These are phyloP conservation scores for Atrichornis clamosus DNA, from an alignment of 2,113 vertebrate genomes.

Conservation along the genomic window DNA sequence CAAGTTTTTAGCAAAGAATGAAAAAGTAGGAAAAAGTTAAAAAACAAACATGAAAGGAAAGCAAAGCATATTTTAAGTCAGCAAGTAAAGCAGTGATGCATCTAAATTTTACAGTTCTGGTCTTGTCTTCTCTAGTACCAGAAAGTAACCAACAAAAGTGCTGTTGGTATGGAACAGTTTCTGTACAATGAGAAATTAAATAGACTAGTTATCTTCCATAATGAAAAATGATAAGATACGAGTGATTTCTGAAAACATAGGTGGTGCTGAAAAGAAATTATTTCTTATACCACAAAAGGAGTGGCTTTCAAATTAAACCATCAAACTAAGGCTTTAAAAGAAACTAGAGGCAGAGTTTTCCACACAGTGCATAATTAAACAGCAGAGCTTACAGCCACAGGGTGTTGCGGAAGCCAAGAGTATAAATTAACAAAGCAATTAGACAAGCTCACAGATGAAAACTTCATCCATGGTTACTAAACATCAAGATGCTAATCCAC, in stretches of 20 bases:
- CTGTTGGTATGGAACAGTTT: neutral
- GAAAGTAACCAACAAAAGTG: neutral
- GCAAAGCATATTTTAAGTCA: neutral
- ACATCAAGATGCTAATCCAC: neutral
- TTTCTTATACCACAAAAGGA: neutral
- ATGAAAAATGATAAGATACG: neutral
- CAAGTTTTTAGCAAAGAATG: neutral
- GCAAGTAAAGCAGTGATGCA: neutral
- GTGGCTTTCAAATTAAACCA: neutral
- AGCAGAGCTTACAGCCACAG: neutral
- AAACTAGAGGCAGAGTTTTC: neutral
- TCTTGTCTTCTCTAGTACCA: neutral
- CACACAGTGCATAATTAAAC: neutral
- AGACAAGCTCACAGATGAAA: slow-evolving; percentile 2
- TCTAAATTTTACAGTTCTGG: neutral
- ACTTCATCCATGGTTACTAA: neutral
- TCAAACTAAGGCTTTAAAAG: neutral
- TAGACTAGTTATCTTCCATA: neutral
- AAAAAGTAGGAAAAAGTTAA: rapidly evolving
- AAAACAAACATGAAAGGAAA: neutral
- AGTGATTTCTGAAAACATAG: neutral
- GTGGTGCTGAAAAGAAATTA: neutral
- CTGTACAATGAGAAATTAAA: neutral
- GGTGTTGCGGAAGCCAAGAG: neutral
- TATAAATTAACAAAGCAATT: slow-evolving; percentile 44